Evolutionary conservation across 35 echinoderm and acorn worm genomes (phyloP).

Genomic region (Acanthaster planci): DNA sequence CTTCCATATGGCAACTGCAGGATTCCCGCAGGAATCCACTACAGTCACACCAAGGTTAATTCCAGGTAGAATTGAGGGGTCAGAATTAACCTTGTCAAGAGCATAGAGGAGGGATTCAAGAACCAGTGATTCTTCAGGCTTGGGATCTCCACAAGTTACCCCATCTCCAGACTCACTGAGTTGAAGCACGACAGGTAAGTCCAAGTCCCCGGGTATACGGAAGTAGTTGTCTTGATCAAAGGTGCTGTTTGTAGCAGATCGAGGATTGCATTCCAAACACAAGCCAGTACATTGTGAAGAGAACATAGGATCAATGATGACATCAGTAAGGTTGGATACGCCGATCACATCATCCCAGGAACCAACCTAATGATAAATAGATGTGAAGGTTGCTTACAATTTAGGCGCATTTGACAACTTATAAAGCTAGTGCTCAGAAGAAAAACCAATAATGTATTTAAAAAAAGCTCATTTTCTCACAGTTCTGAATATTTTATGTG

Average conservation of each 20-base stretch:
- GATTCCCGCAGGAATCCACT: slow-evolving; percentile 63
- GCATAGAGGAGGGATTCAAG: slow-evolving; percentile 20
- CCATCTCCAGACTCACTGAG: slow-evolving; percentile 49
- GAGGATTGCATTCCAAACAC: slow-evolving; percentile 35
- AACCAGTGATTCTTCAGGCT: slow-evolving; percentile 21
- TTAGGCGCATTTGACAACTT: no score
- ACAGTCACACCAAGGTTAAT: slow-evolving; percentile 70
- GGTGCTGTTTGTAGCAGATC: background rate
- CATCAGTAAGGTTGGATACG: slow-evolving; percentile 7
- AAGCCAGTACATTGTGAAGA: slow-evolving; percentile 24
- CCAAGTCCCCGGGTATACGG: slow-evolving; percentile 57
- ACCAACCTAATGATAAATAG: background rate
- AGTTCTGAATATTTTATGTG: no score
- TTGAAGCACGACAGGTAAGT: slow-evolving; percentile 41
- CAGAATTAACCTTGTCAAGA: slow-evolving; percentile 38
- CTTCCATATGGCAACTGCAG: slow-evolving; percentile 43
- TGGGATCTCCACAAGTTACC: slow-evolving; percentile 32
- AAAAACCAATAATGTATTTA: no score
- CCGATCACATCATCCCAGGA: slow-evolving; percentile 36
- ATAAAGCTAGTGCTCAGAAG: no score
- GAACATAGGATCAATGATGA: slow-evolving; percentile 15
- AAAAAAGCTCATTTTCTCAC: no score
- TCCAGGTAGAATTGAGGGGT: slow-evolving; percentile 34
- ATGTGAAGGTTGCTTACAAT: background rate
- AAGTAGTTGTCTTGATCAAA: slow-evolving; percentile 22